These are phyloP conservation scores for Acanthopleura granulata DNA, from an alignment of 2,888 invertebrate genomes.

Conservation along the genomic window DNA sequence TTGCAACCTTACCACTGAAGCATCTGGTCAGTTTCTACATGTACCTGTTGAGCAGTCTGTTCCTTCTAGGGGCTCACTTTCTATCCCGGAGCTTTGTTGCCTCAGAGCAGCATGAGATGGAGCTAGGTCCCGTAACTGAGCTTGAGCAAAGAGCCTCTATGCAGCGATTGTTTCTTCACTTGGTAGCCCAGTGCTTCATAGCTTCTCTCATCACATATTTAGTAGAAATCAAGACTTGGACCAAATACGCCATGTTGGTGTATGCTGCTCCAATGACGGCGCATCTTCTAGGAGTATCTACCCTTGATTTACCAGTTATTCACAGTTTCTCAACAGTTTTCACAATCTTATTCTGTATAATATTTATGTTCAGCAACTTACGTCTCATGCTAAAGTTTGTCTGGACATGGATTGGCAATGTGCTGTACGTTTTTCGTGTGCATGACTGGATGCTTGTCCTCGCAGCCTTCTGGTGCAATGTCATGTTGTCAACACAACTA, in stretches of 20 bases:
- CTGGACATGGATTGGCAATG: slow-evolving; percentile 48
- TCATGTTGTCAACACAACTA: slow-evolving; percentile 72
- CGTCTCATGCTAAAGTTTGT: slow-evolving; percentile 65
- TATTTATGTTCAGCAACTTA: slow-evolving; percentile 69
- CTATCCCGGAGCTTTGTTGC: slow-evolving; percentile 70
- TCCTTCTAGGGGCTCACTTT: slow-evolving; percentile 70
- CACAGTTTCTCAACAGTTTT: slow-evolving; percentile 71
- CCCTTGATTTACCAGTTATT: slow-evolving; percentile 62
- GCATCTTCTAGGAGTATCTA: slow-evolving; percentile 69
- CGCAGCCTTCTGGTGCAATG: slow-evolving; percentile 69
- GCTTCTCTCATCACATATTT: slow-evolving; percentile 66
- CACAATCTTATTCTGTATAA: slow-evolving; percentile 67
- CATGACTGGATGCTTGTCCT: slow-evolving; percentile 65
- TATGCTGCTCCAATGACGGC: slow-evolving; percentile 72
- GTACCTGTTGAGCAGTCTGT: slow-evolving; percentile 70
- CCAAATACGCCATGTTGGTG: slow-evolving; percentile 66
- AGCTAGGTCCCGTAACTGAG: slow-evolving; percentile 33
- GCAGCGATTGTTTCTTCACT: slow-evolving; percentile 60
- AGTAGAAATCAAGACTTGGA: slow-evolving; percentile 67
- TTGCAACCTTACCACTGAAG: slow-evolving; percentile 71
- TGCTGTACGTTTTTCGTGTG: slow-evolving; percentile 53
- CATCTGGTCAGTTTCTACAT: slow-evolving; percentile 72
- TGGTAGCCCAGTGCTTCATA: slow-evolving; percentile 65
- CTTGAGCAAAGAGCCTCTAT: slow-evolving; percentile 53
- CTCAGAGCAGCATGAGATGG: slow-evolving; percentile 49